Evolutionary conservation across 2,113 vertebrate species (phyloP).

Genomic region (Archocentrus centrarchus): DNA sequence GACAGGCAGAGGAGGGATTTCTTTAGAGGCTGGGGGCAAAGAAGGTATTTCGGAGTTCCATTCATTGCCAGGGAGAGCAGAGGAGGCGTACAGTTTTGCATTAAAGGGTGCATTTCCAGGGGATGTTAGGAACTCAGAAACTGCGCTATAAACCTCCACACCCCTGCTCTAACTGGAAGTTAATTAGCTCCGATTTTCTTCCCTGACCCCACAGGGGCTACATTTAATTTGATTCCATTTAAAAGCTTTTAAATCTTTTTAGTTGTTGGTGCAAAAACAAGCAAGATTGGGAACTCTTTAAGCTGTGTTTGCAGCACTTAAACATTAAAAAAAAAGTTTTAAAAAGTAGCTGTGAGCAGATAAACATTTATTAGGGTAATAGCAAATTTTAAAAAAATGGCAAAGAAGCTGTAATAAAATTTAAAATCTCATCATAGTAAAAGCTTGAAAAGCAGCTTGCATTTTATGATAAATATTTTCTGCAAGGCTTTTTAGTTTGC

Average conservation of each 20-base stretch:
- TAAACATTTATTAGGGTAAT: constrained; percentile 3
- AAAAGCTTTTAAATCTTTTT: background rate
- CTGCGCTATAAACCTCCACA: constrained; percentile 21
- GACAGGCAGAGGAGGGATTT: constrained; percentile 80
- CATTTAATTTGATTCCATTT: constrained; percentile 14
- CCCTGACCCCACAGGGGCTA: constrained; percentile 2
- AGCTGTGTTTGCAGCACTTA: background rate
- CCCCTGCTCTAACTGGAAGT: constrained; percentile 21
- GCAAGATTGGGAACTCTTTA: background rate
- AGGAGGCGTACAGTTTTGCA: constrained; percentile 56
- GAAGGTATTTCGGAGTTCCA: constrained; percentile 76
- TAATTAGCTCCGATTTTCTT: constrained; percentile 34
- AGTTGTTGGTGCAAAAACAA: background rate
- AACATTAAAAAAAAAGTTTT: background rate
- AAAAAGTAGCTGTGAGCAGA: background rate
- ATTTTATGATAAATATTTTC: background rate
- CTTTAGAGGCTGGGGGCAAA: constrained; percentile 78
- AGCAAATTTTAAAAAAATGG: background rate
- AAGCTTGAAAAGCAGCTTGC: background rate
- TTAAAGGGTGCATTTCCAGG: constrained; percentile 55
- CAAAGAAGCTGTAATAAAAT: background rate
- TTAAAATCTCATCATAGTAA: background rate
- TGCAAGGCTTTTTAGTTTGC: background rate
- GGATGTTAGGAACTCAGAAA: constrained; percentile 53
- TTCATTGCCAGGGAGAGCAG: constrained; percentile 57